A percentile compares a stretch with the other conserved stretches of the same genome.
Evolutionary conservation across 2,888 invertebrate species (phyloP).

Genomic region (Buathra laborator): DNA sequence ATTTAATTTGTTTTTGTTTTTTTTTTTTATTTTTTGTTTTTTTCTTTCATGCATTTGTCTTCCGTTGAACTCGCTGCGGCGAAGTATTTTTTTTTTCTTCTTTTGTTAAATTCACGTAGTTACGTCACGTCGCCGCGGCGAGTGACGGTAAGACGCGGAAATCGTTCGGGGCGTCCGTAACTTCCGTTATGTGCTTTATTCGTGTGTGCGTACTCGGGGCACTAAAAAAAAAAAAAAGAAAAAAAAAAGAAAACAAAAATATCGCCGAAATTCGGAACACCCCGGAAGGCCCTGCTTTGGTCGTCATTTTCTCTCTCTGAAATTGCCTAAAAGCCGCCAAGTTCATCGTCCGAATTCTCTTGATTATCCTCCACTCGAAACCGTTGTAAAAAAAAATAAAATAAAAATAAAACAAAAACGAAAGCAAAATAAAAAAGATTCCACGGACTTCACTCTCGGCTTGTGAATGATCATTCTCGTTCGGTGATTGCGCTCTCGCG

Average conservation of each 20-base stretch:
- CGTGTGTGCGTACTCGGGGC: background rate
- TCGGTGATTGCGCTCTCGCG: constrained; percentile 25
- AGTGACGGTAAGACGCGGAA: constrained; percentile 45
- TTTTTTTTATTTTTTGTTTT: constrained; percentile 42
- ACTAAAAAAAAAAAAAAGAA: background rate
- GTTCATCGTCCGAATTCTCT: constrained; percentile 34
- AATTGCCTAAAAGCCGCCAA: constrained; percentile 66
- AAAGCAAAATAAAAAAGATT: constrained; percentile 3
- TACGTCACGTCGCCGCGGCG: constrained; percentile 59
- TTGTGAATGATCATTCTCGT: constrained; percentile 37
- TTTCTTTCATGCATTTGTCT: constrained; percentile 25
- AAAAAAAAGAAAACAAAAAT: background rate
- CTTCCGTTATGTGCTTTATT: constrained; percentile 35
- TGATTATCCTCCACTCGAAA: constrained; percentile 16
- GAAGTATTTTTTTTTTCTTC: constrained; percentile 11
- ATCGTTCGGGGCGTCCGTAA: constrained; percentile 40
- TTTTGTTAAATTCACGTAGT: background rate
- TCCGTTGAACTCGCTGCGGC: constrained; percentile 58
- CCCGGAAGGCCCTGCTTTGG: constrained; percentile 57
- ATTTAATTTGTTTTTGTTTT: constrained; percentile 8
- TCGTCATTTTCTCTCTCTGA: constrained; percentile 60
- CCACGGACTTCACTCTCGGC: constrained; percentile 22
- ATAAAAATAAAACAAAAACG: background rate
- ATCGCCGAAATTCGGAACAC: constrained; percentile 18
- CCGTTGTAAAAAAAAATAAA: background rate